These are phyloP conservation scores for Etheostoma spectabile DNA, from an alignment of 2,113 vertebrate genomes.

Conservation along the genomic window DNA sequence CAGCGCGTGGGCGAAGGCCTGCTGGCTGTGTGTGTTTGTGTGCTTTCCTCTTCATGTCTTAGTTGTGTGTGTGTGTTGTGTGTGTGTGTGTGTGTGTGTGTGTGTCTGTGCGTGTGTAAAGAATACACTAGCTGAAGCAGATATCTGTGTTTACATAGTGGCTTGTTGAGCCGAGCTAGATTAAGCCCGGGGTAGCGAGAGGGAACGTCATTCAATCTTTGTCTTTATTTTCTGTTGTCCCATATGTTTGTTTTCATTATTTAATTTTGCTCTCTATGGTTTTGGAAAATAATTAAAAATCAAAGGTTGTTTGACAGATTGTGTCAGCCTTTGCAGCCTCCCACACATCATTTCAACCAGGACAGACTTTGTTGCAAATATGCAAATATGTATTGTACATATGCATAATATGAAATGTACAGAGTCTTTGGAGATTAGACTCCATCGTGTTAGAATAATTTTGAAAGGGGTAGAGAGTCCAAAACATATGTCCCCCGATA, in stretches of 20 bases:
- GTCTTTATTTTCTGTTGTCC: slow-evolving; percentile 29
- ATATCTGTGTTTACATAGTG: slow-evolving; percentile 62
- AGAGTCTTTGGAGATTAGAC: too few species aligned
- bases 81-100: slow-evolving; percentile 28
- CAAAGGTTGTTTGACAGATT: slow-evolving; percentile 18
- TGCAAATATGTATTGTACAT: too few species aligned
- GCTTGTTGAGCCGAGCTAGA: slow-evolving; percentile 41
- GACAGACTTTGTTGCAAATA: too few species aligned
- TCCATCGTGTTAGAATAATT: too few species aligned
- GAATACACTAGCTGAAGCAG: slow-evolving; percentile 26
- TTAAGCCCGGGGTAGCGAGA: not conserved
- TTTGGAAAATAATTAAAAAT: slow-evolving; percentile 17
- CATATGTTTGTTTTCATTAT: slow-evolving; percentile 32
- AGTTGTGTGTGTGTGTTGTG: slow-evolving; percentile 13
- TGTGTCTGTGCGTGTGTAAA: slow-evolving; percentile 8
- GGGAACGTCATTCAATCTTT: not conserved
- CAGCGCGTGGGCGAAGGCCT: slow-evolving; percentile 44
- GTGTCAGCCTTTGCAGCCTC: not conserved
- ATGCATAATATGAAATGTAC: too few species aligned
- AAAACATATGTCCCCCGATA: too few species aligned
- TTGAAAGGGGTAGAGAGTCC: too few species aligned
- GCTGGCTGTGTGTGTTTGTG: slow-evolving; percentile 39
- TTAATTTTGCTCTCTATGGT: slow-evolving; percentile 27
- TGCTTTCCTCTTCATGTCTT: not conserved
- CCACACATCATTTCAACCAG: not conserved